Base-by-base conservation (phyloP, 1,140 invertebrate genomes). In the Pantala flavescens region DNA sequence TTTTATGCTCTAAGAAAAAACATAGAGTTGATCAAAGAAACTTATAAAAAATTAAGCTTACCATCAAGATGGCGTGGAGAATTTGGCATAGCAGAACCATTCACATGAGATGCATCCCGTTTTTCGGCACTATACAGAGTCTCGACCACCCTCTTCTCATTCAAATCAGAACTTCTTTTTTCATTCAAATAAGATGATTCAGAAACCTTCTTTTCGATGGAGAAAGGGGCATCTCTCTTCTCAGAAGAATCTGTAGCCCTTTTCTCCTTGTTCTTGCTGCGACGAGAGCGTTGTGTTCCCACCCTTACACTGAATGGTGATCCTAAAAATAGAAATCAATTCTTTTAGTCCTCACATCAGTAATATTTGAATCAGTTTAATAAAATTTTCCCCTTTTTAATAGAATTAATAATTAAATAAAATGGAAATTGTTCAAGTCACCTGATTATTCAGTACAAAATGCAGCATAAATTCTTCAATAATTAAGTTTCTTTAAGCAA, bases 301-400 rank as follows among this genome's bases (percentile, higher is more conserved):
- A 88, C 84, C 83, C 78, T 85, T 83, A 79, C 86, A 74, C 75
- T 83, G 79, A 86, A 88, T 42, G 87, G 87, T 14, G 86, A 87
- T n/a, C 86, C 87, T 88, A 71, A 43, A 81, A 77, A 71, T 36
- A 76, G n/a, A n/a, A n/a, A n/a, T n/a, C n/a, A n/a, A n/a, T n/a
- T n/a, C n/a, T n/a, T n/a, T n/a, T n/a, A n/a, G n/a, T n/a, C n/a
- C n/a, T n/a, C n/a, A n/a, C n/a, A n/a, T n/a, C n/a, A n/a, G n/a
- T n/a, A n/a, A n/a, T n/a, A n/a, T n/a, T n/a, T n/a, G n/a, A n/a
- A n/a, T n/a, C n/a, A n/a, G n/a, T n/a, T n/a, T n/a, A n/a, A n/a
- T n/a, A n/a, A n/a, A n/a, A n/a, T n/a, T n/a, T n/a, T n/a, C n/a
- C n/a, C n/a, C n/a, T n/a, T n/a, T n/a, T n/a, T n/a, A n/a, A n/a